Base-by-base conservation (phyloP, 2,113 vertebrate genomes). In the Pachyramphus minor region DNA sequence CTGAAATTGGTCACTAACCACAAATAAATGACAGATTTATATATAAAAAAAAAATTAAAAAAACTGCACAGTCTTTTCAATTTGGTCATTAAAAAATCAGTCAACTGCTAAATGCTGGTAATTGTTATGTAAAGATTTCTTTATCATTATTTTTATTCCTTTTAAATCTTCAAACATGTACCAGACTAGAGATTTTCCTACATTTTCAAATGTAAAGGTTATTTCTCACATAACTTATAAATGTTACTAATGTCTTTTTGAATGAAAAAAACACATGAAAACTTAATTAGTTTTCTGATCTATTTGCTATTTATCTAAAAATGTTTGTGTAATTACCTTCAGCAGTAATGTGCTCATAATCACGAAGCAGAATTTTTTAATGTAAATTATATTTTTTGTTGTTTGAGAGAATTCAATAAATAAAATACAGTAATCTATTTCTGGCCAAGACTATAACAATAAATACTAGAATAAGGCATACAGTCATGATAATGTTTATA, bases 1-100 rank as follows among this genome's bases (percentile, higher is more conserved):
- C 30, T 95, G 37, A 93, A 96, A 96, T 90, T 90, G 64, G 60
- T 92, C 83, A 58, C 47, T 96, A 95, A 88, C 42, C 52, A 92
- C 39, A 92, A 84, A 81, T 49, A 94, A 95, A 80, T 90, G 62
- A 72, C 56, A 96, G 44, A 96, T n/a, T n/a, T n/a, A n/a, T 90
- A 93, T 96, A 83, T 96, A 87, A 96, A 92, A 81, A 75, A 28
- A 71, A 69, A 13, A 24, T 42, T 41, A 10, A 52, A 71, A 77
- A 41, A 74, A 68, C n/a, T n/a, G 3, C n/a, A 49, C 11, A 66
- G 21, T 72, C n/a, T 17, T 49, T 96, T 87, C 31, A 56, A 81
- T 42, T 83, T 23, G 22, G 16, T 28, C 41, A 87, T 96, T 95
- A 96, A 84, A 84, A 53, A 84, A 31, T 5, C 30, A 92, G 56